These are phyloP conservation scores for Notechis scutatus DNA, from an alignment of 2,113 vertebrate genomes.

Conservation along the genomic window DNA sequence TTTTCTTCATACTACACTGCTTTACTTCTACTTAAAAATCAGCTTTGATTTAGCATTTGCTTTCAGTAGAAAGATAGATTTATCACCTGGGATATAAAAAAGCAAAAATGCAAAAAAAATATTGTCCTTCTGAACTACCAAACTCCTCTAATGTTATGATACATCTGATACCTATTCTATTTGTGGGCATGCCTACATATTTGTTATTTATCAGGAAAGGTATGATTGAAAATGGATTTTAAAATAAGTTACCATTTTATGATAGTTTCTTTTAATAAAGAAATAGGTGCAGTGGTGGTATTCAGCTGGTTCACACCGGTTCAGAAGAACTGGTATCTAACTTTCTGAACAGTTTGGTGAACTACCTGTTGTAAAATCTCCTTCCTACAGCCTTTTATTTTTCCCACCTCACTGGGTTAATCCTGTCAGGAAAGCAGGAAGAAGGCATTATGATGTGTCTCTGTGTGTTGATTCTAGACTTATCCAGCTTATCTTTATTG, in stretches of 20 bases:
- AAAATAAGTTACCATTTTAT: neutral
- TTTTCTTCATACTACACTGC: slow-evolving; percentile 23
- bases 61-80: slow-evolving; percentile 34
- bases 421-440: too few relatives aligned
- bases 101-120: slow-evolving; percentile 20
- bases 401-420: too few relatives aligned
- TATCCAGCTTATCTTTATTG: too few relatives aligned
- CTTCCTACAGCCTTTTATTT: too few relatives aligned
- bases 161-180: neutral
- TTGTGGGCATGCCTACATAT: neutral
- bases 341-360: too few relatives aligned
- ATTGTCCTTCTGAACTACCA: neutral
- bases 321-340: too few relatives aligned
- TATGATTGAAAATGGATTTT: slow-evolving; percentile 1
- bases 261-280: slow-evolving; percentile 1
- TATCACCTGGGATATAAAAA: slow-evolving; percentile 22
- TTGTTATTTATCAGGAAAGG: neutral
- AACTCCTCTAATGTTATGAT: slow-evolving; percentile 2
- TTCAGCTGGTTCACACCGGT: too few relatives aligned
- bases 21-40: slow-evolving; percentile 12
- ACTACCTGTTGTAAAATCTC: too few relatives aligned
- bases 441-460: too few relatives aligned
- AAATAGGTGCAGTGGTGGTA: too few relatives aligned
- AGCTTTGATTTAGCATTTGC: slow-evolving; percentile 24
- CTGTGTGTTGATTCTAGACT: too few relatives aligned